phyloP scores from a whole-genome alignment of 2,113 vertebrate genomes.

The Ptyas mucosa region DNA sequence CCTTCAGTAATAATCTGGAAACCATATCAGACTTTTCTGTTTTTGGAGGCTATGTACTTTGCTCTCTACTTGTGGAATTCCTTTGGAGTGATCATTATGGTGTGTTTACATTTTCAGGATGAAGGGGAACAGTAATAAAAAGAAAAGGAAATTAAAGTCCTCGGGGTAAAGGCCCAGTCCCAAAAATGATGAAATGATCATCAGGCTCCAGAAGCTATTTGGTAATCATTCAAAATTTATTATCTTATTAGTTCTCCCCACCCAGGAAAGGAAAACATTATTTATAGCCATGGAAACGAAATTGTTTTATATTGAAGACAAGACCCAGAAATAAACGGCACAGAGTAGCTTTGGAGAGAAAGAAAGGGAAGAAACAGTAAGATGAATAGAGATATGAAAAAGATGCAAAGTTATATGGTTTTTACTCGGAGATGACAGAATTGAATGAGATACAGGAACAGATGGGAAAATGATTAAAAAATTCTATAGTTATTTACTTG shows the following conservation, averaged over 20 bases:
- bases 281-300: slow-evolving; percentile 44
- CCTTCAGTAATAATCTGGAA: background rate
- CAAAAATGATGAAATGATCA: slow-evolving; percentile 36
- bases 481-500: too few species aligned
- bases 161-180: slow-evolving; percentile 23
- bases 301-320: slow-evolving; percentile 47
- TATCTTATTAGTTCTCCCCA: slow-evolving; percentile 29
- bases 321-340: slow-evolving; percentile 32
- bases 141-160: slow-evolving; percentile 51
- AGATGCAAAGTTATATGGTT: too few species aligned
- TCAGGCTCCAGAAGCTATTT: slow-evolving; percentile 26
- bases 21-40: background rate
- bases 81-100: slow-evolving; percentile 18
- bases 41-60: slow-evolving; percentile 26
- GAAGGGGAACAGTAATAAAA: slow-evolving; percentile 42
- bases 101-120: slow-evolving; percentile 34
- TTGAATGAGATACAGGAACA: too few species aligned
- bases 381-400: background rate
- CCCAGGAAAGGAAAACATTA: slow-evolving; percentile 37
- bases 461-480: too few species aligned
- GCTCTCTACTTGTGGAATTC: slow-evolving; percentile 7
- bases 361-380: slow-evolving; percentile 30
- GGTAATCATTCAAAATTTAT: slow-evolving; percentile 37
- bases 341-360: slow-evolving; percentile 35
- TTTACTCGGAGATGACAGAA: too few species aligned